Conservation (phyloP, 2,888 invertebrate genomes). For the Eupithecia dodoneata region DNA sequence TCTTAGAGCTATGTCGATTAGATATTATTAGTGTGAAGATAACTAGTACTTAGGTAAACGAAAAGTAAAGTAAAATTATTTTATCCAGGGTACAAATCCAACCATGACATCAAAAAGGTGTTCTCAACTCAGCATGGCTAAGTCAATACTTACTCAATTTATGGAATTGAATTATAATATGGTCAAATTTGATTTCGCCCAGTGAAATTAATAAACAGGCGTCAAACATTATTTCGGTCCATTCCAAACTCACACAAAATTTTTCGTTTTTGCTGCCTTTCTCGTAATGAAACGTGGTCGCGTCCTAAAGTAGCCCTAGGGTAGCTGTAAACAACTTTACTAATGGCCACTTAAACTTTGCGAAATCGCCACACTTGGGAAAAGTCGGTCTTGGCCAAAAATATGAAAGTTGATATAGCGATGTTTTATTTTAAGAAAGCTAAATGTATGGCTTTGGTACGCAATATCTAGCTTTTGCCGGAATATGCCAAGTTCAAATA, state of each 20-base stretch:
- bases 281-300: conserved; percentile 48
- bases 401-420: conserved; percentile 26
- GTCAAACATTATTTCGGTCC: background rate
- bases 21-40: background rate
- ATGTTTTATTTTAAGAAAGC: conserved; percentile 26
- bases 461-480: background rate
- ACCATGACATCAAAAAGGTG: no score
- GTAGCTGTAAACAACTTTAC: conserved; percentile 73
- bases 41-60: background rate
- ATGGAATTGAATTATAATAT: background rate
- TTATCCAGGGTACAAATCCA: no score
- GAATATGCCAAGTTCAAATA: background rate
- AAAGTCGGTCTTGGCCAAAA: conserved; percentile 53
- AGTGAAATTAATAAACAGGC: background rate
- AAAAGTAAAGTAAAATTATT: no score
- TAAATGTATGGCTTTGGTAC: background rate
- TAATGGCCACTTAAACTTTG: conserved; percentile 76
- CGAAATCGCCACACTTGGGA: conserved; percentile 63
- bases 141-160: background rate
- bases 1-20: no score
- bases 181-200: background rate
- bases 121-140: background rate
- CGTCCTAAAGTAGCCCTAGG: conserved; percentile 56
- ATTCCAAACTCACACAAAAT: conserved; percentile 21
- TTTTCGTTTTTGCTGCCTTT: conserved; percentile 44